Conservation (phyloP, 2,888 invertebrate species). For the Ornithoptera priamus region DNA sequence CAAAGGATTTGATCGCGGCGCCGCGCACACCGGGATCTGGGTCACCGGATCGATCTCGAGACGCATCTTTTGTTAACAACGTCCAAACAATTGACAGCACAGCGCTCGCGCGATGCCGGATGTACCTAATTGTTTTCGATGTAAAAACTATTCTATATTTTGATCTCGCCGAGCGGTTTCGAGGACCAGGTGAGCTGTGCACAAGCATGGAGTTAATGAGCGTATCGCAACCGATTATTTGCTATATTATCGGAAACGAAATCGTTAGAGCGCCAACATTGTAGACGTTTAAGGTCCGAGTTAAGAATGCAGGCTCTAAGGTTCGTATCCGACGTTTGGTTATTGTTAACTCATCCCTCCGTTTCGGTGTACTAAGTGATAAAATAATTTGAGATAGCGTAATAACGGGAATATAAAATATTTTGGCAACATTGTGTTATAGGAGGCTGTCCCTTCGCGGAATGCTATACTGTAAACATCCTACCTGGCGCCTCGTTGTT, state of each 20-base stretch:
- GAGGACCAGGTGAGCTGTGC: slow-evolving; percentile 38
- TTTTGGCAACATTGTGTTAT: too few relatives aligned
- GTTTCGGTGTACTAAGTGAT: too few relatives aligned
- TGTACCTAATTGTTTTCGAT: background rate
- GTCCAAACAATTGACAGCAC: slow-evolving; percentile 10
- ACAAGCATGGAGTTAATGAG: slow-evolving; percentile 17
- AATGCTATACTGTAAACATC: too few relatives aligned
- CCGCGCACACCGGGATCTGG: slow-evolving; percentile 56
- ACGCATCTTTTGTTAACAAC: slow-evolving; percentile 56
- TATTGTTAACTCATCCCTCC: too few relatives aligned
- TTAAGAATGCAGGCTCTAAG: too few relatives aligned
- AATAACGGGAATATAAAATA: too few relatives aligned
- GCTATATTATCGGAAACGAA: background rate
- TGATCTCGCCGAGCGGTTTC: slow-evolving; percentile 32
- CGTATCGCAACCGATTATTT: background rate
- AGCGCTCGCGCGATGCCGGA: slow-evolving; percentile 3
- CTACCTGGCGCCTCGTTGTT: too few relatives aligned
- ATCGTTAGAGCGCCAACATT: too few relatives aligned
- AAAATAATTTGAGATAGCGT: too few relatives aligned
- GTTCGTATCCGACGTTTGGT: too few relatives aligned
- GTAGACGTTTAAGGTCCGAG: too few relatives aligned
- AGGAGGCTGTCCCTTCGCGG: too few relatives aligned
- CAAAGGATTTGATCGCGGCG: slow-evolving; percentile 54
- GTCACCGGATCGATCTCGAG: slow-evolving; percentile 65
- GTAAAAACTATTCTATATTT: slow-evolving; percentile 25